Base-by-base conservation (phyloP, 1,140 invertebrate genomes). In the Drosophila cardini region DNA sequence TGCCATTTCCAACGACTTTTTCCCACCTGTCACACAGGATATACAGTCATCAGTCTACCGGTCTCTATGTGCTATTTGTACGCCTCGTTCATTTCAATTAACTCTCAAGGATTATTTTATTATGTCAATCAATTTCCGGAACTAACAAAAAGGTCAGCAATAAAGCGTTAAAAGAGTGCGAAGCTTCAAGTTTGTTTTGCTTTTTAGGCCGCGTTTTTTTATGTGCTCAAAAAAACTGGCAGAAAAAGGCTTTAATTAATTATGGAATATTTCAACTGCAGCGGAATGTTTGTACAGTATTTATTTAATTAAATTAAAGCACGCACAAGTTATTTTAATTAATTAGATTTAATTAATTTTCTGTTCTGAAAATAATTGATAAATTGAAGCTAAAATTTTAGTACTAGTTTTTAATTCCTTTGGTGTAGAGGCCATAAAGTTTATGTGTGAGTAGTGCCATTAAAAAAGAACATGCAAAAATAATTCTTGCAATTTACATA, bases 21-120 rank as follows among this genome's bases (percentile, higher is more conserved):
- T 72, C 68, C 53, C 71, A 82, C 78, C 75, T 85, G 82, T 70
- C 82, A 67, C 65, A 61, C 52, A 70, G n/a, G n/a, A 75, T 76
- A 80, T 76, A 60, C 80, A 76, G 57, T 52, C 65, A 80, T 76
- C 56, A 16, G 26, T 32, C 50, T 10, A 38, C 72, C 38, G 26
- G 7, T 36, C 16, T 18, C 16, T 45, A 40, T 58, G 9, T 26
- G n/a, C 11, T 46, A 43, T 61, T 46, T 60, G 50, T 40, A 60
- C 48, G 48, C 43, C 64, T 82, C 78, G 80, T 87, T 76, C 84
- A 80, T 87, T 87, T 87, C 83, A 87, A 87, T 87, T 87, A 87
- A 87, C 84, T 79, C 79, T 87, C 65, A 82, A 87, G 83, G 83
- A 87, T 87, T 87, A 87, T 87, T 87, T 87, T 87, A 87, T 87